Percentiles rank a stretch among this genome's conserved stretches.
These are phyloP conservation scores for Mormyrops boulengeri DNA, from an alignment of 2,797 vertebrate species.

Conservation along the genomic window DNA sequence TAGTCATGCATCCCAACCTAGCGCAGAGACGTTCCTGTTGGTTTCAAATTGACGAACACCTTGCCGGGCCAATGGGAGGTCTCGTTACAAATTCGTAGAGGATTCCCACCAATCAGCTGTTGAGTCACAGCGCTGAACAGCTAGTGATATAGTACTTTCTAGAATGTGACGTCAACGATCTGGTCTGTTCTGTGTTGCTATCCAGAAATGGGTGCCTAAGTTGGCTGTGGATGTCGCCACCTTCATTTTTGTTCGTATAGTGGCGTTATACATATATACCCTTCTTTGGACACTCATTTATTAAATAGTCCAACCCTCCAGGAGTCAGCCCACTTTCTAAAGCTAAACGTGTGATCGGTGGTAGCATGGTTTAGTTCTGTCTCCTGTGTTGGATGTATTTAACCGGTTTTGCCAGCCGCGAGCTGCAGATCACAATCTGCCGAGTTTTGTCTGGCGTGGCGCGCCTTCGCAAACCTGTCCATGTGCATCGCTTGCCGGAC, in stretches of 20 bases:
- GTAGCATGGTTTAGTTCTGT: neutral
- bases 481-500: neutral
- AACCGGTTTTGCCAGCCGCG: neutral
- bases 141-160: slow-evolving; percentile 20
- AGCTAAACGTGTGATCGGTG: neutral
- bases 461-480: neutral
- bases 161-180: slow-evolving; percentile 20
- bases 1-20: neutral
- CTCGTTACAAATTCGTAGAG: neutral
- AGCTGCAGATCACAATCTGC: too few species aligned
- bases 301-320: neutral
- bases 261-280: neutral
- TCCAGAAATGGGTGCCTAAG: neutral
- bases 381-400: neutral
- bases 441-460: neutral
- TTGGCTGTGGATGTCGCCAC: neutral
- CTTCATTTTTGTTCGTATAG: neutral
- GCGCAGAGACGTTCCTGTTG: neutral
- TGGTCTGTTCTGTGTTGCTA: neutral
- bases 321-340: neutral
- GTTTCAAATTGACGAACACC: slow-evolving; percentile 20
- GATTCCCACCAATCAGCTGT: slow-evolving; percentile 9
- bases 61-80: slow-evolving; percentile 1
- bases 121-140: neutral
- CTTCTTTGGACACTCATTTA: neutral